Conservation (phyloP, 2,113 vertebrate genomes). For the Hoplias malabaricus region DNA sequence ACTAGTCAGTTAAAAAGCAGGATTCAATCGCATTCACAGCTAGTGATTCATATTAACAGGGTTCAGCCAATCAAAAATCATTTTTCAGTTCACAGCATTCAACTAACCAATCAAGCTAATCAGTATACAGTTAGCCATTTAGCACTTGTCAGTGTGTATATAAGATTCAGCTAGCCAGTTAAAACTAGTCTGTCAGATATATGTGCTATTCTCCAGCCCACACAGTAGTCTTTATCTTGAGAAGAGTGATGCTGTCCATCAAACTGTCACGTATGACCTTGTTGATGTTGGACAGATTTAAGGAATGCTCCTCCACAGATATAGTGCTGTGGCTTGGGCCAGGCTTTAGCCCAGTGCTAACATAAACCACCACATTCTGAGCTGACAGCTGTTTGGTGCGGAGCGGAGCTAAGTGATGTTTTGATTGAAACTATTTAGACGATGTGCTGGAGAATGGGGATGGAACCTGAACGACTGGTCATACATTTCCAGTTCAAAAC, state of each 20-base stretch:
- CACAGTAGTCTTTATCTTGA: background rate
- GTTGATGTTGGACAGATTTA: conserved; percentile 17
- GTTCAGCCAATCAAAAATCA: too few relatives aligned
- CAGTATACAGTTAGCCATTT: background rate
- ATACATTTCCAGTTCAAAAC: conserved; percentile 11
- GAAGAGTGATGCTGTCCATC: background rate
- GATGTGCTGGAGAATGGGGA: conserved; percentile 10
- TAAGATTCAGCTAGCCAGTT: too few relatives aligned
- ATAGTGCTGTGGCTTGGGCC: background rate
- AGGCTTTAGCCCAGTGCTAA: background rate
- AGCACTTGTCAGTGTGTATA: background rate
- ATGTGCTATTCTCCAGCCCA: background rate
- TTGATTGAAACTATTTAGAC: conserved; percentile 33
- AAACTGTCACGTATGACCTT: background rate
- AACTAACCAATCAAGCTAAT: too few relatives aligned
- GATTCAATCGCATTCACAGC: too few relatives aligned
- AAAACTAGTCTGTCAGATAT: too few relatives aligned
- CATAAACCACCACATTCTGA: conserved; percentile 36
- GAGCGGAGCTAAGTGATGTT: conserved; percentile 22
- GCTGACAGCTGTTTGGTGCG: conserved; percentile 41
- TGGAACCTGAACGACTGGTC: conserved; percentile 28
- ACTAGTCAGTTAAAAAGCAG: too few relatives aligned
- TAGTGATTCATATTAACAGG: too few relatives aligned
- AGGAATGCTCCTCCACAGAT: conserved; percentile 24
- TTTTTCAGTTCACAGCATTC: too few relatives aligned